A percentile compares a stretch with the other conserved stretches of the same genome.
Conservation (phyloP, 1,140 invertebrate species). For the Aporrectodea caliginosa region DNA sequence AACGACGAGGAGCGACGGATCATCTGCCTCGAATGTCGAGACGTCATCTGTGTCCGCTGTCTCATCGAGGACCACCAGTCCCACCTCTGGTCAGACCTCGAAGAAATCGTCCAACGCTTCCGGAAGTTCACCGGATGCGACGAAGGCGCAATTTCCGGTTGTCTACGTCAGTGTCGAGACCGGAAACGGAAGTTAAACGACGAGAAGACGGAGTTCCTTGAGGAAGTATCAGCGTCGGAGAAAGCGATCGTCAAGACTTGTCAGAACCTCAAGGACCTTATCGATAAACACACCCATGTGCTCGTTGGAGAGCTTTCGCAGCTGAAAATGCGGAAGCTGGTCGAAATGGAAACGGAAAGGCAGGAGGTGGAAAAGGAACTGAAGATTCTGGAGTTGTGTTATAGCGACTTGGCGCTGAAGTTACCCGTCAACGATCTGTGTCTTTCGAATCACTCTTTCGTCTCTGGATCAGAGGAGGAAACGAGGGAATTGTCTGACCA, state of each 20-base stretch:
- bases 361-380: not conserved
- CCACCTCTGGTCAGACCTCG: not conserved
- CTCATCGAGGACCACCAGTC: not conserved
- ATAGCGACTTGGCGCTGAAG: not conserved
- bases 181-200: not conserved
- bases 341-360: not conserved
- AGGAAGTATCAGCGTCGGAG: not conserved
- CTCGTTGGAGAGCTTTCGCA: not conserved
- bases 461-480: not conserved
- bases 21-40: not conserved
- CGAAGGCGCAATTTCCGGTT: not conserved
- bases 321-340: not conserved
- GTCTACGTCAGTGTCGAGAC: not conserved
- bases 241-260: not conserved
- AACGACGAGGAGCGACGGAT: not conserved
- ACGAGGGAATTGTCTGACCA: too few species aligned
- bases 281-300: not conserved
- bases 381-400: not conserved
- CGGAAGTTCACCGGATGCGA: not conserved
- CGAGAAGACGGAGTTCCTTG: not conserved
- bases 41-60: not conserved
- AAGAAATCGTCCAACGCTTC: not conserved
- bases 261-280: not conserved
- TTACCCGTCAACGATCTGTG: not conserved
- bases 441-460: not conserved